Conservation (phyloP, 2,888 invertebrate species). For the Baccha elongata region DNA sequence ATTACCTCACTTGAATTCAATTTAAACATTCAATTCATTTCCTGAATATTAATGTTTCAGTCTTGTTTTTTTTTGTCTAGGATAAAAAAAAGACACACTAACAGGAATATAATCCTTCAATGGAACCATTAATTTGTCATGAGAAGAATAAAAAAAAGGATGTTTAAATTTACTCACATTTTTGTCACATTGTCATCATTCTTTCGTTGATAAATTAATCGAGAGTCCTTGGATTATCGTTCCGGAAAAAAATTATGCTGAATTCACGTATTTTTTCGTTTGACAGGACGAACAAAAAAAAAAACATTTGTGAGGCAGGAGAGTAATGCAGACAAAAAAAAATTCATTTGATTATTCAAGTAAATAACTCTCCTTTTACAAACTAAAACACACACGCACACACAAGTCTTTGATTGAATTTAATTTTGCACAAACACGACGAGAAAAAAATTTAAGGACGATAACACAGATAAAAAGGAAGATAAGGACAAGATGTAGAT, state of each 20-base stretch:
- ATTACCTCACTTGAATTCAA: conserved; percentile 45
- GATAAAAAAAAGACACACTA: neutral
- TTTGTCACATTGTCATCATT: conserved; percentile 25
- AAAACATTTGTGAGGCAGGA: conserved; percentile 10
- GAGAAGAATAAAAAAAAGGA: neutral
- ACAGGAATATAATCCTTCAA: conserved; percentile 1
- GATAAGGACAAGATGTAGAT: conserved; percentile 12
- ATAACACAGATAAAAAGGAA: conserved; percentile 36
- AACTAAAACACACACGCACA: neutral
- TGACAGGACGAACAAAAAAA: conserved; percentile 18
- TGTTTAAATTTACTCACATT: conserved; percentile 33
- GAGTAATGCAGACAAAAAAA: conserved; percentile 29
- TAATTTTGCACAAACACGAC: conserved; percentile 2
- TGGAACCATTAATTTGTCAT: conserved; percentile 16
- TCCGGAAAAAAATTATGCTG: neutral
- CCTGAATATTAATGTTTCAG: conserved; percentile 18
- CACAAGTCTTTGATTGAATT: conserved; percentile 43
- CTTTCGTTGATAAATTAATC: conserved; percentile 49
- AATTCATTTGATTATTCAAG: conserved; percentile 39
- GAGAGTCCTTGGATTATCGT: conserved; percentile 30
- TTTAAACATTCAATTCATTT: conserved; percentile 17
- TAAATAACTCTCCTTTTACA: conserved; percentile 26
- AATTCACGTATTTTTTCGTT: conserved; percentile 11
- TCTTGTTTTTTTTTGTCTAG: neutral
- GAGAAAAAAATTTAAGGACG: conserved; percentile 21